Base-by-base conservation (phyloP, 2,888 invertebrate genomes). In the Sphaeridia pumilis region DNA sequence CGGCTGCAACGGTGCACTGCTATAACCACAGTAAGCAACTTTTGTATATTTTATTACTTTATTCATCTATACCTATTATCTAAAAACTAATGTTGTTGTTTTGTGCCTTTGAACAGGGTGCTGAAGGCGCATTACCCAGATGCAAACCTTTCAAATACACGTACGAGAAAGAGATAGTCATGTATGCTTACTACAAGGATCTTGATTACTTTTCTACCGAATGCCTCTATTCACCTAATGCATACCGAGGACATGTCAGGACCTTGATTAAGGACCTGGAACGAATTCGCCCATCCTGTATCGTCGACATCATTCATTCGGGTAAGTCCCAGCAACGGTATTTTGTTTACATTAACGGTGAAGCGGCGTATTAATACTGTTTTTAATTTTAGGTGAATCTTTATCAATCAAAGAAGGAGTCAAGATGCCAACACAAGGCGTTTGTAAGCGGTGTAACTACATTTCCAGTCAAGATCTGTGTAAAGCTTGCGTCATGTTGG, bases 131-230 rank as follows among this genome's bases (percentile, higher is more conserved):
- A 10, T 85, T 95, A 66, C 87, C 90, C 1, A 76, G 95, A 65
- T 92, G 92, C 20, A 97, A 97, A 69, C 95, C 95, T 0, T 78
- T 97, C 36, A 97, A 97, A 69, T 97, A 95, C 69, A 83, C 92
- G 0, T 98, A 95, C 70, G 98, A 98, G 70, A 97, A 97, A 69
- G 98, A 98, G 75, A 98, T 98, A 68, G 98, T 97, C 0, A 92
- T 95, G 90, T 95, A 98, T 73, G 97, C 98, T 0, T 89, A 97
- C 70, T 95, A 88, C 70, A 89, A 90, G 69, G 87, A 88, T 67
- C 73, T 98, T 26, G 83, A 95, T 7, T 98, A 98, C 70, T 99
- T 98, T 72, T 95, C 95, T 2, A 98, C 98, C 0, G 98, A 99
- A 72, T 98, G 98, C 73, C 83, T 93, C 45, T 98, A 95, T 74